Base-by-base conservation (phyloP, 2,888 invertebrate genomes). In the Branchipolynoe longqiensis region DNA sequence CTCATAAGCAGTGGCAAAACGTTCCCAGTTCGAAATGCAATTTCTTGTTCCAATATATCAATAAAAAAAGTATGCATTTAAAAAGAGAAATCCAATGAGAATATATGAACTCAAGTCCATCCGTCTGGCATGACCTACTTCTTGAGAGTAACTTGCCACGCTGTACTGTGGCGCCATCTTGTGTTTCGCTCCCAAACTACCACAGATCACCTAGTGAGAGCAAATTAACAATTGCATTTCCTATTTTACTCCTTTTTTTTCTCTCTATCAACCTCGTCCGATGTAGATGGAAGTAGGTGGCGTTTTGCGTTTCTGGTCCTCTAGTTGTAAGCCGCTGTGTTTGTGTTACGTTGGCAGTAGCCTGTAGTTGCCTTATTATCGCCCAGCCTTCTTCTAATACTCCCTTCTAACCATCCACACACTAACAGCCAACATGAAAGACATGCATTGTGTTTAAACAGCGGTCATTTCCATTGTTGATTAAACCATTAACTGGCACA, bases 211-310 rank as follows among this genome's bases (percentile, higher is more conserved):
- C 33, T 48, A 48, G 18, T 36, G 38, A 38, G 38, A 31, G 62
- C 36, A 38, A 69, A 69, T 36, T 69, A 38, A 69, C 69, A 18
- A 69, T 69, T 69, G 69, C 69, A 69, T 69, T 69, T 69, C 69
- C n/a, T n/a, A n/a, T n/a, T n/a, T n/a, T n/a, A n/a, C n/a, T n/a
- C n/a, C n/a, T n/a, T n/a, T 69, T 38, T 69, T 69, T 69, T 33
- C 69, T 69, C 38, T 69, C 69, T 69, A 33, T 69, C 69, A 25
- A 69, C 69, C 69, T 69, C 69, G 69, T 69, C 69, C 69, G 69
- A 69, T 38, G 69, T 78, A 78, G 78, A 78, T 78, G 78, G 78
- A 78, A 78, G 78, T 78, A 78, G 78, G 78, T 78, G 78, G 78
- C 78, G 41, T 78, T 54, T 62, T 69, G 33, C 38, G 69, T 69